Evolutionary conservation across 2,113 vertebrate species (phyloP), one percentile per base, ranked within the genome.

Genomic region (Geococcyx californianus): DNA sequence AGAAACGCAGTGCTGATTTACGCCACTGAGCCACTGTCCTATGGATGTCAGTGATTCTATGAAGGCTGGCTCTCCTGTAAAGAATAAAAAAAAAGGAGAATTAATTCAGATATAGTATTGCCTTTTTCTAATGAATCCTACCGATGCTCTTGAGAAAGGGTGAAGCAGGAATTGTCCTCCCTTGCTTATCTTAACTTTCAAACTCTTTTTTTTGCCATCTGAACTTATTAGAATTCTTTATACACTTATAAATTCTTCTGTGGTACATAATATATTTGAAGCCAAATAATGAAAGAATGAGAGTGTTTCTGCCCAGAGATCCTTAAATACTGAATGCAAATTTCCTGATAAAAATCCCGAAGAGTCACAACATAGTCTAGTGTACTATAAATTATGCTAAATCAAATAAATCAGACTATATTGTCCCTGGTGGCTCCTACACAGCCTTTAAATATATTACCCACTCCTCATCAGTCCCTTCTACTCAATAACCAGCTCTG

Each of bases 351-450:
- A 91, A 93, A 97, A 89, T 95, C 91, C 90, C 14, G 7, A 94
- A 92, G 87, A 91, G 91, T 93, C 84, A 90, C 78, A 91, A 84
- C 83, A 78, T 29, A 84, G 64, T 40, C 94, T 80, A 94, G 92
- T 56, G 74, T 55, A 70, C 82, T 87, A 80, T 96, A 95, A 96
- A 95, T 95, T 87, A 95, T 2, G 18, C 31, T 94, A 92, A 94
- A 93, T 95, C 93, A 88, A 91, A 93, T 97, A 96, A 95, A 96
- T 97, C 90, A 94, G 84, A 42, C 86, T 88, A 68, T 81, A 94
- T 89, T 31, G 33, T 95, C 92, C 88, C 94, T 90, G 55, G 89
- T 4, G 91, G 75, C 78, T 96, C 77, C 88, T 85, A 76, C 83
- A 75, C 62, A 76, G 87, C 90, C 89, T 94, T 96, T 95, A 96